Evolutionary conservation across 2,888 invertebrate species (phyloP), one percentile per base, ranked within the genome.

Genomic region (Nomada hirtipes): DNA sequence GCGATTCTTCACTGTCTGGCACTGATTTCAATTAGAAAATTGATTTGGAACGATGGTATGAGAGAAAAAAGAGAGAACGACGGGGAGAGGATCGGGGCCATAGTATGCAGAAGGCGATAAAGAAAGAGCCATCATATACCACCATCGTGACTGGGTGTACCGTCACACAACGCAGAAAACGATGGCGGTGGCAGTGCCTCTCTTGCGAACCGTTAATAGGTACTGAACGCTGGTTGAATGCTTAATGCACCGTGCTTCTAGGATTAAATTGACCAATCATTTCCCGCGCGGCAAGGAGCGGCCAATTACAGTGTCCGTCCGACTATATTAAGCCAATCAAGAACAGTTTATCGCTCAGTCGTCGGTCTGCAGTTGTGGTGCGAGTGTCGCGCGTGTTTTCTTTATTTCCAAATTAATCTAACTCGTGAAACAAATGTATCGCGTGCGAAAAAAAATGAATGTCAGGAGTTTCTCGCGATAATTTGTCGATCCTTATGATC

Each of bases 301-400:
- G 95, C 94, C 95, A 95, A 94, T 94, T 95, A 95, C 95, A 95
- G 95, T 94, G 93, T 94, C 94, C 94, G 94, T 94, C 94, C 93
- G 93, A 94, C 95, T 95, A 95, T 95, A 95, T 95, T 95, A 95
- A 95, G 95, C 94, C 95, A 95, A 95, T 95, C 95, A 95, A 95
- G 94, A 93, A 94, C 94, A 93, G 95, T 95, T 95, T 95, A 94
- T 94, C 94, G 94, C 94, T 94, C 95, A 95, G 95, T 95, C 92
- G 94, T 92, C 92, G 90, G 89, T 92, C 92, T 94, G 94, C 94
- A 94, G 94, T 90, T 93, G 94, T 93, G 94, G 88, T 91, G 94
- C 90, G 88, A 88, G 92, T 86, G 80, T 85, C 79, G 83, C 71
- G 83, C 72, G 82, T 76, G 59, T 70, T 81, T 77, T 63, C 52